Evolutionary conservation across 2,888 invertebrate genomes (phyloP), one percentile per base, ranked within the genome.

Genomic region (Geotrupes spiniger): DNA sequence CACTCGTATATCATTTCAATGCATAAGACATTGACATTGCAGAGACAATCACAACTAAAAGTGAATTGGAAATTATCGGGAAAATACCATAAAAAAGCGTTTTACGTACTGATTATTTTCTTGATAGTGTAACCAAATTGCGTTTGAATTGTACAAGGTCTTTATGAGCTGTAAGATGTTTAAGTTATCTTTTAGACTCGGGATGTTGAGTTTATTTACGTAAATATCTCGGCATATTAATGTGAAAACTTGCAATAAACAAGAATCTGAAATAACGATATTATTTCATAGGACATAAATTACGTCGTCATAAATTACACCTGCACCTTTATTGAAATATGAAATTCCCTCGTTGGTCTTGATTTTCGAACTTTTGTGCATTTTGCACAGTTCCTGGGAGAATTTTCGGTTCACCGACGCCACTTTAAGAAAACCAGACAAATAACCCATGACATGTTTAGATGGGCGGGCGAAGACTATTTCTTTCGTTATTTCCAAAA

Each of bases 1-100:
- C 42, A 12, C 8, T 44, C 42, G 25, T 51, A 46, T 10, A 54
- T 49, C 6, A 56, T 25, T 29, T 51, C 45, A 5, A 56, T 37
- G 27, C 26, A 47, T 14, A 56, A 17, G 21, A 39, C 49, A 27
- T 45, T 51, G 25, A 56, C 36, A 45, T 51, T 52, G n/a, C 46
- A 44, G 36, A 67, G 47, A 56, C 69, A 68, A 9, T 57, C 58
- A 52, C 65, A 67, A n/a, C 69, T 68, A 52, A 53, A 66, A 63
- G 6, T 8, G 39, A 14, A 31, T 1, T 28, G 31, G 5, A 14
- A 28, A 10, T 36, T 36, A 29, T 15, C 9, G 6, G 3, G 6
- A 21, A n/a, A n/a, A n/a, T 4, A 21, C 21, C 3, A 21, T 21
- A 21, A 3, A 21, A 21, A 21, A 4, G 6, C n/a, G n/a, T n/a